A percentile compares a stretch with the other conserved stretches of the same genome.
These are phyloP conservation scores for Thecophora atra DNA, from an alignment of 2,888 invertebrate species.

Conservation along the genomic window DNA sequence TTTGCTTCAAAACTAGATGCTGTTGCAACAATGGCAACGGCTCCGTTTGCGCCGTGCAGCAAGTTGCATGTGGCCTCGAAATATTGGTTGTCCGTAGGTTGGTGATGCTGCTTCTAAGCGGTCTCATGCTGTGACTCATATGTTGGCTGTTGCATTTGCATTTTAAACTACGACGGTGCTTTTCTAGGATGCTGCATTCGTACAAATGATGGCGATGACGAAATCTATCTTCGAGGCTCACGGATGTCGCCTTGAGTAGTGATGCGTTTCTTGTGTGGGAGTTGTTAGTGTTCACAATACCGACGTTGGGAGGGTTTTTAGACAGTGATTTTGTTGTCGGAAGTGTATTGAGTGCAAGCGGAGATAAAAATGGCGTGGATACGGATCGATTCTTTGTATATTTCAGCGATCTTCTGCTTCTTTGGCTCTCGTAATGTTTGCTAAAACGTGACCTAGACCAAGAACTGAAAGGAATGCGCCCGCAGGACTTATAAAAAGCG, in stretches of 20 bases:
- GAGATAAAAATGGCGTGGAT: constrained; percentile 4
- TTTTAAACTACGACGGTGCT: no score
- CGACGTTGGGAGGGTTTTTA: constrained; percentile 40
- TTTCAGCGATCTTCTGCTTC: not conserved
- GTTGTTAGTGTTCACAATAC: constrained; percentile 38
- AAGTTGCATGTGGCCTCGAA: constrained; percentile 23
- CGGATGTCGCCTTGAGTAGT: constrained; percentile 25
- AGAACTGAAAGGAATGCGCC: not conserved
- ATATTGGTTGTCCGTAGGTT: not conserved
- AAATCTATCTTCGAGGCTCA: constrained; percentile 38
- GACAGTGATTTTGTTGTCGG: constrained; percentile 25
- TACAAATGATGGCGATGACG: constrained; percentile 43
- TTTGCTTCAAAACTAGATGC: constrained; percentile 63
- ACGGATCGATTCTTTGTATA: not conserved
- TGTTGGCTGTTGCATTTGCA: no score
- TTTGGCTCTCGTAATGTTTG: not conserved
- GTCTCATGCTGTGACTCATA: no score
- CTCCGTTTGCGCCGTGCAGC: constrained; percentile 52
- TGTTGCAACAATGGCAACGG: constrained; percentile 65
- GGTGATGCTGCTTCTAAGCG: no score
- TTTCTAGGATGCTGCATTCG: no score
- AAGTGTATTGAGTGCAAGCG: not conserved
- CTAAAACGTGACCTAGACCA: not conserved
- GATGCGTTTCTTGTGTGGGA: constrained; percentile 42
- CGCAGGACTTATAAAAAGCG: no score